Percentiles rank a stretch among this genome's conserved stretches.
Conservation (phyloP, 2,797 vertebrate genomes). For the Sphaeramia orbicularis region DNA sequence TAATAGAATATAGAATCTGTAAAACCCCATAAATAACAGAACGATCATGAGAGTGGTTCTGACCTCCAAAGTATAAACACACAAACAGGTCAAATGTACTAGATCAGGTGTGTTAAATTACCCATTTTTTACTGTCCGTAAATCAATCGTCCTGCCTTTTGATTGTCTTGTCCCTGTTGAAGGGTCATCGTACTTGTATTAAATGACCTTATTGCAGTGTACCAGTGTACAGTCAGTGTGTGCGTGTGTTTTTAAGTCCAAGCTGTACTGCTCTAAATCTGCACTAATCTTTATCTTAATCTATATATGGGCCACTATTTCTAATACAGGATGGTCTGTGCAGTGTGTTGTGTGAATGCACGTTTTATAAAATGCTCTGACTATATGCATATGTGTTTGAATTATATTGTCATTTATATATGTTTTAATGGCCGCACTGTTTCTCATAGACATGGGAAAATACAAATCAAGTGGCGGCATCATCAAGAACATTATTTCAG, state of each 20-base stretch:
- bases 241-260: slow-evolving; percentile 33
- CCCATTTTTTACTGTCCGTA: slow-evolving; percentile 18
- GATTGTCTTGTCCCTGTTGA: no score
- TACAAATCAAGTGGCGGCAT: no score
- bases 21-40: no score
- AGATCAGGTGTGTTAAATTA: slow-evolving; percentile 18
- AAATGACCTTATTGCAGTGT: slow-evolving; percentile 34
- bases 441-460: no score
- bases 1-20: background rate
- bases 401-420: background rate
- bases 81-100: background rate
- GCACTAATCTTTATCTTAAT: slow-evolving; percentile 68
- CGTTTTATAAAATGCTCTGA: background rate
- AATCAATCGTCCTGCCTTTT: no score
- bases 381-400: background rate
- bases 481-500: no score
- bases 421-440: background rate
- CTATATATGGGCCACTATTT: no score
- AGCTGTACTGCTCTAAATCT: slow-evolving; percentile 51
- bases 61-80: background rate
- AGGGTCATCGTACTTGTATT: no score
- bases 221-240: slow-evolving; percentile 45
- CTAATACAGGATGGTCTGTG: slow-evolving; percentile 21
- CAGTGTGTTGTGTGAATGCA: slow-evolving; percentile 11
- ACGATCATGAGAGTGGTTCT: background rate